phyloP scores from a whole-genome alignment of 2,797 vertebrate genomes.

The Pterois miles region DNA sequence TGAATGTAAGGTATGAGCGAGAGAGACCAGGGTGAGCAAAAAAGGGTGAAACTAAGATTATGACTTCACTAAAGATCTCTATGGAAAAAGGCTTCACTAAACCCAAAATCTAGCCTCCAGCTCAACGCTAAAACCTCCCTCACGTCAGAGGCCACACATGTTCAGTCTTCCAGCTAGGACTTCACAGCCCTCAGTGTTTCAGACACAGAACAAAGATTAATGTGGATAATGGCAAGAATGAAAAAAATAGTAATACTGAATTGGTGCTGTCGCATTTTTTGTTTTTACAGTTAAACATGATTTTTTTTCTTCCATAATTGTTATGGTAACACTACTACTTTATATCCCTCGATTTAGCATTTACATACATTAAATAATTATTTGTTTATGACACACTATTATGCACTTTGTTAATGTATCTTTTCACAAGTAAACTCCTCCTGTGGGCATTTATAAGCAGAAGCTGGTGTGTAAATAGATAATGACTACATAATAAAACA shows the following conservation, averaged over 20 bases:
- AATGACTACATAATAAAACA: neutral
- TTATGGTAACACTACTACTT: neutral
- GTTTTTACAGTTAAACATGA: neutral
- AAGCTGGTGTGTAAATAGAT: neutral
- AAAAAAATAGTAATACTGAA: too few species aligned
- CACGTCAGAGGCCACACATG: neutral
- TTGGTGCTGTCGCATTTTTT: neutral
- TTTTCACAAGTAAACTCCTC: neutral
- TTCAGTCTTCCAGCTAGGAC: conserved; percentile 14
- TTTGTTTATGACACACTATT: too few species aligned
- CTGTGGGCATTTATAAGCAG: neutral
- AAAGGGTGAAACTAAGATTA: neutral
- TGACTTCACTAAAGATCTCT: too few species aligned
- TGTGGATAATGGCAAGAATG: too few species aligned
- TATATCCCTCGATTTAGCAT: neutral
- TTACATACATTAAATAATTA: neutral
- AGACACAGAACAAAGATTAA: neutral
- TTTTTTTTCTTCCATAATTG: neutral
- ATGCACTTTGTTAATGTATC: neutral
- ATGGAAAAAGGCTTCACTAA: neutral
- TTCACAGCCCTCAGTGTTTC: neutral
- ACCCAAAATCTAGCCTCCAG: conserved; percentile 16
- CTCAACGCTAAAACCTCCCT: neutral
- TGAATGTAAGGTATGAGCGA: neutral
- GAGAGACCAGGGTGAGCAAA: neutral